Percentiles rank a stretch among this genome's conserved stretches.
Evolutionary conservation across 2,888 invertebrate species (phyloP).

Genomic region (Tetragonisca angustula): DNA sequence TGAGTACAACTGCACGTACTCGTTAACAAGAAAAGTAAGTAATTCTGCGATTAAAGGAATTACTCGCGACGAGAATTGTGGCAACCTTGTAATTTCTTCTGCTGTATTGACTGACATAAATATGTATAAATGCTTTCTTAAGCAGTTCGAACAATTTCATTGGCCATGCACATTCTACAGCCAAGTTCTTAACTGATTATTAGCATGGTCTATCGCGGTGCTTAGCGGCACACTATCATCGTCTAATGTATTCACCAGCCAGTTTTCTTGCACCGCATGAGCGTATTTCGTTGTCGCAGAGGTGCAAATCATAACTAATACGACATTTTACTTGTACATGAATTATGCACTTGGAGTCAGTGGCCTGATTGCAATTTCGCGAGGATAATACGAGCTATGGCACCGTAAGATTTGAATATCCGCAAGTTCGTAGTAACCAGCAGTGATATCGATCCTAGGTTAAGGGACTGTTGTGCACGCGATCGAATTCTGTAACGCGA

Average conservation of each 20-base stretch:
- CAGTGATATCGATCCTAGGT: slow-evolving; percentile 80
- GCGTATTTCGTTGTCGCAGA: slow-evolving; percentile 13
- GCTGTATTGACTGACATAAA: too few relatives aligned
- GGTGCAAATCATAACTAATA: slow-evolving; percentile 30
- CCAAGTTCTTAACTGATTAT: not conserved
- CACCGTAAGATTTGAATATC: slow-evolving; percentile 75
- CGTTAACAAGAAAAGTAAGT: not conserved
- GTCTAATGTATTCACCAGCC: slow-evolving; percentile 15
- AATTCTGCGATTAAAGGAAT: not conserved
- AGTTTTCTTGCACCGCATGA: slow-evolving; percentile 16
- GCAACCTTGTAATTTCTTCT: not conserved
- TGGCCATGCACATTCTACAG: not conserved
- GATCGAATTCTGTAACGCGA: slow-evolving; percentile 78
- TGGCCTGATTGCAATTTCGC: slow-evolving; percentile 70
- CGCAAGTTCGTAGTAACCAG: slow-evolving; percentile 75
- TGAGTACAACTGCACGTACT: too few relatives aligned
- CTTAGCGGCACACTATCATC: not conserved
- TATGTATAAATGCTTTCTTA: not conserved
- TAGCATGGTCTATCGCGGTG: not conserved
- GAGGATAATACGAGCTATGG: slow-evolving; percentile 66
- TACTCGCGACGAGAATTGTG: not conserved
- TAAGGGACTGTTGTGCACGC: slow-evolving; percentile 77
- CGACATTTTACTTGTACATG: slow-evolving; percentile 35
- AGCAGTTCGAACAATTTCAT: not conserved
- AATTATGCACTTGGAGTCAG: slow-evolving; percentile 27